These are phyloP conservation scores for Eristalis intricaria DNA, from an alignment of 2,888 invertebrate genomes.

Conservation along the genomic window DNA sequence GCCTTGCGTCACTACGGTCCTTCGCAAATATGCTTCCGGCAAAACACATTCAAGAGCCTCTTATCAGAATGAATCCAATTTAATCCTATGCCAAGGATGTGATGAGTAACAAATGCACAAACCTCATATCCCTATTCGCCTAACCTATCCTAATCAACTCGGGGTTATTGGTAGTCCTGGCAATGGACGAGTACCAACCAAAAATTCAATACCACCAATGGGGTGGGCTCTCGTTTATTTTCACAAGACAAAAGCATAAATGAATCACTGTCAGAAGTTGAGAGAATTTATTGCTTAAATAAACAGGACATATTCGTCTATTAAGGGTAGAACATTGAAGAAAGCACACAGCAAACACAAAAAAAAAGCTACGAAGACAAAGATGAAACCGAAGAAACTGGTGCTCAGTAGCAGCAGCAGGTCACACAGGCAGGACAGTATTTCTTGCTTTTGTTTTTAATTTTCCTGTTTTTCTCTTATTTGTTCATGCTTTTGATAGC, in stretches of 20 bases:
- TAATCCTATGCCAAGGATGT: slow-evolving; percentile 41
- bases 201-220: background rate
- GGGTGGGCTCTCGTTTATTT: slow-evolving; percentile 34
- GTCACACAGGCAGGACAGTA: slow-evolving; percentile 44
- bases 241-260: slow-evolving; percentile 55
- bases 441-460: slow-evolving; percentile 33
- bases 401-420: slow-evolving; percentile 37
- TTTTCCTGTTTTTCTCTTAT: background rate
- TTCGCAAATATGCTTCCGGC: too few relatives aligned
- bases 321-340: slow-evolving; percentile 42
- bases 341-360: slow-evolving; percentile 5
- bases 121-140: slow-evolving; percentile 16
- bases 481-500: background rate
- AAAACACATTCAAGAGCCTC: background rate
- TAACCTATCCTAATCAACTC: slow-evolving; percentile 26
- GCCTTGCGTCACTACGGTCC: too few relatives aligned
- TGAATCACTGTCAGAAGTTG: slow-evolving; percentile 66
- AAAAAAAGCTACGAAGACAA: background rate
- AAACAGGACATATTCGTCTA: slow-evolving; percentile 65
- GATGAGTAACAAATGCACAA: slow-evolving; percentile 18
- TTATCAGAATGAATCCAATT: slow-evolving; percentile 23
- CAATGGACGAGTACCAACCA: background rate
- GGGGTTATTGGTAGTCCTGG: slow-evolving; percentile 20
- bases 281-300: slow-evolving; percentile 59
- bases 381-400: slow-evolving; percentile 45